phyloP scores from a whole-genome alignment of 2,888 invertebrate species.

The Protophormia terraenovae region DNA sequence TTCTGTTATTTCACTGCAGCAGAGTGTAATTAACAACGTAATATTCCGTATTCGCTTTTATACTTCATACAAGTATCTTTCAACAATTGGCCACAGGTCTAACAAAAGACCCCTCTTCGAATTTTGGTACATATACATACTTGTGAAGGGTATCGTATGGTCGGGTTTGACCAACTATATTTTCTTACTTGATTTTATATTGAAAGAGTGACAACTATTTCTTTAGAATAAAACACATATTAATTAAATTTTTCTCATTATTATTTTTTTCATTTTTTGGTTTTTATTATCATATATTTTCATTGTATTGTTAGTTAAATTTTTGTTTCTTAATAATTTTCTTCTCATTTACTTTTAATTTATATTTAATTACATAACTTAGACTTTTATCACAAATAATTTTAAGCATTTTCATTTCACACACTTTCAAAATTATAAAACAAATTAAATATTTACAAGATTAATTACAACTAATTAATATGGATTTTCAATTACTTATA shows the following conservation, averaged over 20 bases:
- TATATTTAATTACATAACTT: slow-evolving; percentile 63
- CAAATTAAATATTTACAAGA: slow-evolving; percentile 50
- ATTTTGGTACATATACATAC: too few relatives aligned
- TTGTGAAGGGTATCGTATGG: too few relatives aligned
- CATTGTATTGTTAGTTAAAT: slow-evolving; percentile 63
- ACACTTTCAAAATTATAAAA: slow-evolving; percentile 46
- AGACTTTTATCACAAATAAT: slow-evolving; percentile 71
- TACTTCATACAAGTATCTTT: too few relatives aligned
- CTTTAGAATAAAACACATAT: slow-evolving; percentile 4
- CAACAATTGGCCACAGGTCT: too few relatives aligned
- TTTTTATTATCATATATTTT: slow-evolving; percentile 65
- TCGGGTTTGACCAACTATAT: too few relatives aligned
- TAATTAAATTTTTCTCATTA: slow-evolving; percentile 32
- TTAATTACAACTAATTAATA: slow-evolving; percentile 57
- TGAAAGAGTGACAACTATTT: too few relatives aligned
- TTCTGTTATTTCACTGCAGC: too few relatives aligned
- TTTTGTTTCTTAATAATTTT: slow-evolving; percentile 26
- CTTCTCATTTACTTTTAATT: slow-evolving; percentile 31
- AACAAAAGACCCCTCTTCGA: too few relatives aligned
- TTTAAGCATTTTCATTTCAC: slow-evolving; percentile 69
- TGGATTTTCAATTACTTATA: slow-evolving; percentile 38
- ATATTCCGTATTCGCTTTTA: too few relatives aligned
- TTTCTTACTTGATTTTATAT: too few relatives aligned
- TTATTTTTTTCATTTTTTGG: slow-evolving; percentile 42
- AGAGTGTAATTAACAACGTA: too few relatives aligned